These are phyloP conservation scores for Phaenicophaeus curvirostris DNA, from an alignment of 2,797 vertebrate species.

Conservation along the genomic window DNA sequence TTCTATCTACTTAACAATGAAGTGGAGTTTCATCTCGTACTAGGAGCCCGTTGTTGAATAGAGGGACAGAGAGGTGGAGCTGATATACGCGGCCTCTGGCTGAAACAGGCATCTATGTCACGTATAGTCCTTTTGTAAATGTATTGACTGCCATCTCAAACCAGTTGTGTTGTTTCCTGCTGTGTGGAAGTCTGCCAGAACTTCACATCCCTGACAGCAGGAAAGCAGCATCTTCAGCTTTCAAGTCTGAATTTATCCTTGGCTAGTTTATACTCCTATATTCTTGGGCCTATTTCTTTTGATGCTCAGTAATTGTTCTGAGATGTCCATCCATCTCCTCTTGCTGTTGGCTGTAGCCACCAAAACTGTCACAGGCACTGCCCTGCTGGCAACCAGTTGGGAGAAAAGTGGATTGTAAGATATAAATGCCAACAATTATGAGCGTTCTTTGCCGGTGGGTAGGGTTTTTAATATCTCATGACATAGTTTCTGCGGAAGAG, in stretches of 20 bases:
- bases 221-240: neutral
- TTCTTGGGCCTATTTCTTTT: neutral
- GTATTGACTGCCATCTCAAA: neutral
- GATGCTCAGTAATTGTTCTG: neutral
- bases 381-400: neutral
- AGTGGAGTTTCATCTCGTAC: neutral
- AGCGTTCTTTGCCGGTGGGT: neutral
- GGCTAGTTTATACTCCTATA: neutral
- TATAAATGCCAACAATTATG: neutral
- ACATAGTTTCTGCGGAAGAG: neutral
- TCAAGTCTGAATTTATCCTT: neutral
- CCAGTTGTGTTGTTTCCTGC: neutral
- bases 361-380: neutral
- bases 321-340: neutral
- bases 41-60: neutral
- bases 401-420: neutral
- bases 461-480: neutral
- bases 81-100: fast-evolving
- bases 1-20: neutral
- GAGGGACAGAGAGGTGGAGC: neutral
- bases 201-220: neutral
- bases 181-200: neutral
- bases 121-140: fast-evolving
- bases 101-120: neutral
- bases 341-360: neutral